A percentile compares a stretch with the other conserved stretches of the same genome.
Conservation (phyloP, 1,140 invertebrate genomes). For the Eupristina koningsbergeri region DNA sequence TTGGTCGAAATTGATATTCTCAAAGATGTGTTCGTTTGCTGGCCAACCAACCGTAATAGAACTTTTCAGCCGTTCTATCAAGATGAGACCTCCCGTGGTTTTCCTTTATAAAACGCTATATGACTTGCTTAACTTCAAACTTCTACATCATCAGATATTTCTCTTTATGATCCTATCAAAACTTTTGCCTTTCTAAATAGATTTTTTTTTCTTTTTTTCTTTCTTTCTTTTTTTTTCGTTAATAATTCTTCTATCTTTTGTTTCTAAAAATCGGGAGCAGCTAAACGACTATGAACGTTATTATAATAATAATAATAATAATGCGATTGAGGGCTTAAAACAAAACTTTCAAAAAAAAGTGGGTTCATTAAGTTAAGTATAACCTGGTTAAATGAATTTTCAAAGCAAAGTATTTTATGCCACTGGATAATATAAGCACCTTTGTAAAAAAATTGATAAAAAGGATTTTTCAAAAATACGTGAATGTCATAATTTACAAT, state of each 20-base stretch:
- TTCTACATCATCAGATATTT: slow-evolving; percentile 18
- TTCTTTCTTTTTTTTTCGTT: no score
- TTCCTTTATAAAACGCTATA: slow-evolving; percentile 33
- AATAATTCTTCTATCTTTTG: neutral
- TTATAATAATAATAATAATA: neutral
- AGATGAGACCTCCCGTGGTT: slow-evolving; percentile 32
- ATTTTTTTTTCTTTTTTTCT: no score
- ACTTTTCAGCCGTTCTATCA: slow-evolving; percentile 43
- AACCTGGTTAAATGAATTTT: no score
- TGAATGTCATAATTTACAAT: no score
- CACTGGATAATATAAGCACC: no score
- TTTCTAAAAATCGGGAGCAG: slow-evolving; percentile 2
- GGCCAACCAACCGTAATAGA: slow-evolving; percentile 20
- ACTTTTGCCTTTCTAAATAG: slow-evolving; percentile 12
- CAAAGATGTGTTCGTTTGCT: neutral
- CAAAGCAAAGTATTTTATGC: no score
- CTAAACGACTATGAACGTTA: neutral
- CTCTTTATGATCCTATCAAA: slow-evolving; percentile 21
- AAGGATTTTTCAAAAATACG: no score
- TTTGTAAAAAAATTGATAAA: no score
- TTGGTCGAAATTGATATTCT: slow-evolving; percentile 55
- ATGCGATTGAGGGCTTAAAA: neutral
- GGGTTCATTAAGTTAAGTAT: no score
- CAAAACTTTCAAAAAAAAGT: no score
- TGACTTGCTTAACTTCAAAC: slow-evolving; percentile 3